Conservation (phyloP, 2,113 vertebrate species). For the Elanoides forficatus region DNA sequence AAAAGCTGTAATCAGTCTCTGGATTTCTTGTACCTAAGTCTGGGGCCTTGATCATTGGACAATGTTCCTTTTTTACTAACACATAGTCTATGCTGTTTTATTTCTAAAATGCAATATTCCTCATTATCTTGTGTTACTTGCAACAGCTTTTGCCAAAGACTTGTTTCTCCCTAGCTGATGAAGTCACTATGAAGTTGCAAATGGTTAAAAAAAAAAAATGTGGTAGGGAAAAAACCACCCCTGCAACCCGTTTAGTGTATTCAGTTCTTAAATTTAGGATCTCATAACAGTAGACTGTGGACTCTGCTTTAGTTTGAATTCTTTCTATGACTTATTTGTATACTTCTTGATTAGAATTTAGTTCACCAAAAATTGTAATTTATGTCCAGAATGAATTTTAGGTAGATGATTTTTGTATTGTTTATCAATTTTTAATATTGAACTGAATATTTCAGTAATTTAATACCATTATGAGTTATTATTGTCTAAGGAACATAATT, state of each 20-base stretch:
- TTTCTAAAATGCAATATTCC: not conserved
- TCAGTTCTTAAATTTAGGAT: not conserved
- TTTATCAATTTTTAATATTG: not conserved
- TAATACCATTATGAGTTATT: not conserved
- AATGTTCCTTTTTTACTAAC: not conserved
- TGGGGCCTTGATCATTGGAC: not conserved
- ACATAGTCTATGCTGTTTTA: not conserved
- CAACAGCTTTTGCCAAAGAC: not conserved
- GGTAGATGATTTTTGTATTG: not conserved
- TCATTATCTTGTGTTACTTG: not conserved
- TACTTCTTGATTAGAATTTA: not conserved
- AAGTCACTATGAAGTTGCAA: not conserved
- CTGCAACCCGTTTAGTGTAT: not conserved
- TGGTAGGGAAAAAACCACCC: rapidly evolving
- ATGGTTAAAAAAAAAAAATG: not conserved
- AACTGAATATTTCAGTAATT: not conserved
- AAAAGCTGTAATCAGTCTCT: not conserved
- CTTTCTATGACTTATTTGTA: not conserved
- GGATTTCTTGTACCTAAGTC: not conserved
- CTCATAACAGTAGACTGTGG: not conserved
- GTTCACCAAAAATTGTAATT: not conserved
- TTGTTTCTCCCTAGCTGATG: not conserved
- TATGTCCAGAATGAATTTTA: not conserved
- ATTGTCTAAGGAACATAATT: not conserved
- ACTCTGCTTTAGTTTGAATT: not conserved